Percentiles rank a stretch among this genome's conserved stretches.
phyloP scores from a whole-genome alignment of 2,888 invertebrate genomes.

The Blastobasis lacticolella region DNA sequence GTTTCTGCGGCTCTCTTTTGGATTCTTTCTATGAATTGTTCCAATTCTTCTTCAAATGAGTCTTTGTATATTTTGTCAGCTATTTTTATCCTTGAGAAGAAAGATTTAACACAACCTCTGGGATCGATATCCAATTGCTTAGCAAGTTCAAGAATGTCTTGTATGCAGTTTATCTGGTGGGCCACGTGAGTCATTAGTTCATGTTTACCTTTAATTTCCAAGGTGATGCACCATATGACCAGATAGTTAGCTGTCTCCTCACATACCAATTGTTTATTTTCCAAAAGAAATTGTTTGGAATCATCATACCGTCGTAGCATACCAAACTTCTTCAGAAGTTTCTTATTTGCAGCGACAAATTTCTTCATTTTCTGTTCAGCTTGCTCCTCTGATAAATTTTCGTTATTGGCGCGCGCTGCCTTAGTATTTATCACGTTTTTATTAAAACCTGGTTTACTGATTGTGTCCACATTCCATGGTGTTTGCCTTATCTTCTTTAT shows the following conservation, averaged over 20 bases:
- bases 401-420: constrained; percentile 73
- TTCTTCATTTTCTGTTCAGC: constrained; percentile 85
- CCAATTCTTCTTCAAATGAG: constrained; percentile 94
- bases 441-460: constrained; percentile 96
- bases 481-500: constrained; percentile 86
- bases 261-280: constrained; percentile 88
- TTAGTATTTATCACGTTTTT: constrained; percentile 95
- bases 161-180: constrained; percentile 98
- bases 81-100: constrained; percentile 91
- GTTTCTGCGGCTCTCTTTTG: constrained; percentile 88
- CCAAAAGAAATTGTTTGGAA: constrained; percentile 86
- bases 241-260: constrained; percentile 98
- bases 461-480: constrained; percentile 99
- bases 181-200: constrained; percentile 97
- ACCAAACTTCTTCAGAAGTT: constrained; percentile 90
- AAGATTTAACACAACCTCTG: constrained; percentile 89
- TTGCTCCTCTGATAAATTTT: constrained; percentile 89
- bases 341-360: constrained; percentile 93
- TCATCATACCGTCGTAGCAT: constrained; percentile 94
- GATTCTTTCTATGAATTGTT: constrained; percentile 91
- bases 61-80: constrained; percentile 93
- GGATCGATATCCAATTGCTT: constrained; percentile 95
- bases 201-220: constrained; percentile 97
- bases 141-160: constrained; percentile 96
- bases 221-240: constrained; percentile 98